Evolutionary conservation across 2,113 vertebrate species (phyloP).

Genomic region (Porphyrio hochstetteri): DNA sequence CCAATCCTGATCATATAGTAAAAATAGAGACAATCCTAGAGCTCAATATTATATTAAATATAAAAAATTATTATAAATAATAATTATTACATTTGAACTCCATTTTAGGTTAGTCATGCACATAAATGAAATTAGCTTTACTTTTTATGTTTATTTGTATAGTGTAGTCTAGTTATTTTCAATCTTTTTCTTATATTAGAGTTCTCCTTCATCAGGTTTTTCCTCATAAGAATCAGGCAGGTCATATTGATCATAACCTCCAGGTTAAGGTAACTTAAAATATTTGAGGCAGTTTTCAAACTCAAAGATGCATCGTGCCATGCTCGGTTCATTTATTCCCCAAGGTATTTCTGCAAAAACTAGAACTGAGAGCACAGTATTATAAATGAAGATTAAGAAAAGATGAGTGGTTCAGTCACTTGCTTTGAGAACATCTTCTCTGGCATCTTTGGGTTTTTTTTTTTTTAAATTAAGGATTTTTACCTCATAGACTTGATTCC

Average conservation of each 20-base stretch:
- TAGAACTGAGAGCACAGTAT: conserved; percentile 6
- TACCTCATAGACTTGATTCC: neutral
- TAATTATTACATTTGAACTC: neutral
- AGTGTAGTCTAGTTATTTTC: neutral
- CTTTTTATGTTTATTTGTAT: neutral
- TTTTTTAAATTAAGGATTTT: conserved; percentile 1
- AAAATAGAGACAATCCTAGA: neutral
- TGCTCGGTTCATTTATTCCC: neutral
- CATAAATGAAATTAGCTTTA: neutral
- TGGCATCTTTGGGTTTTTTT: neutral
- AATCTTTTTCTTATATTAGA: neutral
- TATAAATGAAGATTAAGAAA: neutral
- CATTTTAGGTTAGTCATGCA: neutral
- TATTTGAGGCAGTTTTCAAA: neutral
- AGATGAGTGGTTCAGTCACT: neutral
- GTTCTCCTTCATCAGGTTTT: neutral
- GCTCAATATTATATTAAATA: neutral
- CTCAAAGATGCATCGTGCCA: neutral
- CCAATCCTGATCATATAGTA: neutral
- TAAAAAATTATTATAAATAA: neutral
- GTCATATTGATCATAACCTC: neutral
- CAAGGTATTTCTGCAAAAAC: neutral
- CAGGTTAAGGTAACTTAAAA: neutral
- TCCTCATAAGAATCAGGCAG: neutral
- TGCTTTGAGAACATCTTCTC: neutral